These are phyloP conservation scores for Oplegnathus fasciatus DNA, from an alignment of 2,113 vertebrate species.

Conservation along the genomic window DNA sequence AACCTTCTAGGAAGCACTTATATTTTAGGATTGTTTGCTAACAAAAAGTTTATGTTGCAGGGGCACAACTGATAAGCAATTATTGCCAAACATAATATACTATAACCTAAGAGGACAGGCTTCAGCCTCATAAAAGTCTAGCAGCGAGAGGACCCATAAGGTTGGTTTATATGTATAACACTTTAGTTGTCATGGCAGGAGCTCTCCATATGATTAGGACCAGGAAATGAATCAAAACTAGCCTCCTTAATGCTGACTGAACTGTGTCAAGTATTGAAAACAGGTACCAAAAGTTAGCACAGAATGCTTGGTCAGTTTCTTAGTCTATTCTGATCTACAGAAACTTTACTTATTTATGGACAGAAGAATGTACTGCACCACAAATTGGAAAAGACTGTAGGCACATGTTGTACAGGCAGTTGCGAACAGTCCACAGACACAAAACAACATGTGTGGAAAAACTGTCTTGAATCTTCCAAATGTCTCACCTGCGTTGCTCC, in stretches of 20 bases:
- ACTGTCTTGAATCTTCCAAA: neutral
- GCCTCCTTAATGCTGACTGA: neutral
- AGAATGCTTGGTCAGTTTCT: neutral
- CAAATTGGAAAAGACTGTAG: neutral
- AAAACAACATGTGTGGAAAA: neutral
- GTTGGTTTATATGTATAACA: neutral
- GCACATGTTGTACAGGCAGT: neutral
- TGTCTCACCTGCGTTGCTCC: conserved; percentile 63
- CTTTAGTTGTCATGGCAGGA: neutral
- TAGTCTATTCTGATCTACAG: neutral
- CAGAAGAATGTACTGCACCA: neutral
- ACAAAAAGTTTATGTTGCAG: neutral
- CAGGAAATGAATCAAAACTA: neutral
- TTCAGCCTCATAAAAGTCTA: neutral
- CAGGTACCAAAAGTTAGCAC: neutral
- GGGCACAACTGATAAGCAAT: neutral
- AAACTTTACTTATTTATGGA: neutral
- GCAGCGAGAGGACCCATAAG: neutral
- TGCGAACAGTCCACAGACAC: no score
- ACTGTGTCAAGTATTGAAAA: neutral
- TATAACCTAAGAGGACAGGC: neutral
- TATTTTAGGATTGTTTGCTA: neutral
- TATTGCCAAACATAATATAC: neutral
- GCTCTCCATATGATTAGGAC: neutral
- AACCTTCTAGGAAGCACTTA: no score